Base-by-base conservation (phyloP, 2,888 invertebrate species). In the Drosophila cracens region DNA sequence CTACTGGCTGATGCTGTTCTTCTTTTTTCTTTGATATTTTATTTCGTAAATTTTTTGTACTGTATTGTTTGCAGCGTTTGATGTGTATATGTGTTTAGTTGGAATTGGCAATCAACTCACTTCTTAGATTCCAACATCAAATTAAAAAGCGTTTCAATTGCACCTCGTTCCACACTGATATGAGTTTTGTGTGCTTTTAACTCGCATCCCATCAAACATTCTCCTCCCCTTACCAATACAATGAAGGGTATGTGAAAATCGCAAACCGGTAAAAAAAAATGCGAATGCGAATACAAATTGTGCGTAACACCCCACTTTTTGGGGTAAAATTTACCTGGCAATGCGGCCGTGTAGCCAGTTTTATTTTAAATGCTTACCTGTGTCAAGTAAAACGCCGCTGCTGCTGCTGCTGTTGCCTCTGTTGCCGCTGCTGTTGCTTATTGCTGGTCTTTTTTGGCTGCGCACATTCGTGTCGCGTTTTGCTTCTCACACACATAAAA, bases 261-360 rank as follows among this genome's bases (percentile, higher is more conserved):
- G 49, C 48, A 43, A 60, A 38, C 53, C 53, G 49, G 70, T 33
- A 53, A 49, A 27, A 57, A 38, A 40, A 61, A 13, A n/a, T 27
- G 29, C 54, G 25, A 58, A 54, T 49, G 16, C 18, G 36, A 51
- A 71, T 34, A 62, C 29, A 74, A 64, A 52, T 77, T 78, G 71
- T 82, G 87, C 90, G 92, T 92, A 92, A 92, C 84, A 91, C 90
- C 91, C 92, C 92, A 89, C 78, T 91, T 81, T 90, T 92, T 90
- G 89, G 91, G 91, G 90, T 91, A 91, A 91, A 92, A 93, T 93
- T 93, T 92, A 81, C 91, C 87, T 90, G 87, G 86, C 81, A 92
- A 90, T 91, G 74, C 92, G 83, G 91, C 89, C 87, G 74, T 74
- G 72, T 54, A 40, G 57, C 53, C 52, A 53, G 57, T 18, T 40